Conservation (phyloP, 1,140 invertebrate genomes). For the Drosophila guanche region DNA sequence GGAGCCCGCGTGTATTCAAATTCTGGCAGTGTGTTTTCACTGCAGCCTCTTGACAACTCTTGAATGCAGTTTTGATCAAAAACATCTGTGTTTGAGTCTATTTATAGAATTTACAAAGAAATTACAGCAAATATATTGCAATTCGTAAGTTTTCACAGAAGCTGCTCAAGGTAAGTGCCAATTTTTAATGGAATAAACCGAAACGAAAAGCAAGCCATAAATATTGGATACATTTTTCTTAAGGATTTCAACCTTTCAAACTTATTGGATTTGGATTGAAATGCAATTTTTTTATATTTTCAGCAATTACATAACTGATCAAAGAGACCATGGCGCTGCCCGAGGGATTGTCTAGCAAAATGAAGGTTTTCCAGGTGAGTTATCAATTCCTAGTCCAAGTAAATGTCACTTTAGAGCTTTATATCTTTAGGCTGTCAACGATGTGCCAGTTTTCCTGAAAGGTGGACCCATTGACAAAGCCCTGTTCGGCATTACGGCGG, state of each 20-base stretch:
- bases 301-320: constrained; percentile 73
- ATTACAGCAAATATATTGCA: constrained; percentile 45
- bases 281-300: constrained; percentile 10
- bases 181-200: not conserved
- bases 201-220: not conserved
- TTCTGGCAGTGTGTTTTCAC: too few species aligned
- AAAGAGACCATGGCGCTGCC: constrained; percentile 70
- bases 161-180: constrained; percentile 27
- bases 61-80: constrained; percentile 15
- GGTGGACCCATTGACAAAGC: constrained; percentile 76
- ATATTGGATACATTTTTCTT: not conserved
- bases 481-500: constrained; percentile 75
- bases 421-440: constrained; percentile 64
- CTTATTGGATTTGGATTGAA: too few species aligned
- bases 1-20: too few species aligned
- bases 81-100: constrained; percentile 56
- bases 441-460: constrained; percentile 77
- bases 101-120: constrained; percentile 57
- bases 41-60: constrained; percentile 23
- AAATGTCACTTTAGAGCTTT: not conserved
- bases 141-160: constrained; percentile 21
- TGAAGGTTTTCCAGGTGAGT: constrained; percentile 78
- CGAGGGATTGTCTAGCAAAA: constrained; percentile 72
- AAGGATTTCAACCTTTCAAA: not conserved
- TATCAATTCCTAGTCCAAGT: not conserved